Evolutionary conservation across 2,113 vertebrate genomes (phyloP).

Genomic region (Xenopus borealis): DNA sequence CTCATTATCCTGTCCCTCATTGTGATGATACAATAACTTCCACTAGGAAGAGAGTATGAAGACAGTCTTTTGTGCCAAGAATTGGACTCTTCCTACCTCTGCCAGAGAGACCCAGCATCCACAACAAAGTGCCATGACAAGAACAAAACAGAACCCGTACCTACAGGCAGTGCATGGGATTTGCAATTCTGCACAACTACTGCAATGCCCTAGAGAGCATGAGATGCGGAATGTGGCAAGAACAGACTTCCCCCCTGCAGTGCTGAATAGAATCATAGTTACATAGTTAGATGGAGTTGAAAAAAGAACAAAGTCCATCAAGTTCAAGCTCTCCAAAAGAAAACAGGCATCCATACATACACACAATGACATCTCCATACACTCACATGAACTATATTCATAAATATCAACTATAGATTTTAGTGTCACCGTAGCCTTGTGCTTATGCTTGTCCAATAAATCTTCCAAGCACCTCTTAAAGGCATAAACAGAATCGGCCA

Average conservation of each 20-base stretch:
- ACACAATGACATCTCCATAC: no score
- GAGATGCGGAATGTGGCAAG: neutral
- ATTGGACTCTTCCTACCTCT: constrained; percentile 18
- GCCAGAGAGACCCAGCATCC: constrained; percentile 6
- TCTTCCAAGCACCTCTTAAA: no score
- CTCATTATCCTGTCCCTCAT: constrained; percentile 43
- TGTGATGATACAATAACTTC: constrained; percentile 45
- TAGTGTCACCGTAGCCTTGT: no score
- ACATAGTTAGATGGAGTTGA: no score
- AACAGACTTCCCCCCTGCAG: neutral
- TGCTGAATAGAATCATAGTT: neutral
- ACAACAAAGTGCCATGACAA: neutral
- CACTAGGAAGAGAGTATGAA: constrained; percentile 28
- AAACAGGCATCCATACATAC: no score
- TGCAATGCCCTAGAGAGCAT: neutral
- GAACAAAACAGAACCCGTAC: constrained; percentile 15
- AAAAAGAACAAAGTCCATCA: no score
- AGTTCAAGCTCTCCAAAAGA: no score
- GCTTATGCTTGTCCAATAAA: no score
- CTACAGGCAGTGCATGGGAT: neutral
- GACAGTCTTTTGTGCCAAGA: constrained; percentile 36
- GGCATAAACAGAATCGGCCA: no score
- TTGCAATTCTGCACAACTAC: neutral
- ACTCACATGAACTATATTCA: no score
- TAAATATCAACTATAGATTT: no score